Base-by-base conservation (phyloP, 2,797 vertebrate species). In the Capromys pilorides region DNA sequence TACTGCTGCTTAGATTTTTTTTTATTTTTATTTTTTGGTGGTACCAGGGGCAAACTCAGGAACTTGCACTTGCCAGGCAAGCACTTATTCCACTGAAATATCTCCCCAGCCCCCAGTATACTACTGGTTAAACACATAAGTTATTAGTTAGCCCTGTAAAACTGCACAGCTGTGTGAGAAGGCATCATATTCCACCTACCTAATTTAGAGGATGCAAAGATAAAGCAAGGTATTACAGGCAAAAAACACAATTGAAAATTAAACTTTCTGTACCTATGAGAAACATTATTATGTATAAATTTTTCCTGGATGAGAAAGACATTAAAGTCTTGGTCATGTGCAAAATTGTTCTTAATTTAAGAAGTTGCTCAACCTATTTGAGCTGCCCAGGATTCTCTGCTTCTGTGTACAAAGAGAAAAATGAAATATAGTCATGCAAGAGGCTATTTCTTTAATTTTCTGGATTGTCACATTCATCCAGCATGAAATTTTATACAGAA, bases 371-470 rank as follows among this genome's bases (percentile, higher is more conserved):
- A 95, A 92, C 82, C 94, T 66, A 95, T 80, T 95, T 96, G 28
- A 96, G 93, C 96, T 77, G 95, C 95, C 95, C 75, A 90, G 85
- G 96, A 94, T 83, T 91, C 86, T 96, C 75, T 91, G 73, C 51
- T 81, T 92, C 90, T 95, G 5, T 79, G 59, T 93, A 86, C 51
- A 73, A 95, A 94, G 83, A 95, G 45, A 73, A 84, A 97, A 96
- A 97, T 96, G 96, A 95, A 97, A 97, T 94, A 97, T 82, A 97
- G 96, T 96, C 97, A 97, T 96, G 96, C 95, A 96, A 97, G 92
- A 97, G 92, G 94, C 95, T 91, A 97, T 97, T 96, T 96, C 96
- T 97, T 96, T 97, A 97, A 97, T 97, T 97, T 97, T 97, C 95
- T 97, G 92, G 93, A 97, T 96, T 97, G 97, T 97, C 96, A 97